phyloP scores from a whole-genome alignment of 2,797 vertebrate genomes.

The Diglossa cyanea region DNA sequence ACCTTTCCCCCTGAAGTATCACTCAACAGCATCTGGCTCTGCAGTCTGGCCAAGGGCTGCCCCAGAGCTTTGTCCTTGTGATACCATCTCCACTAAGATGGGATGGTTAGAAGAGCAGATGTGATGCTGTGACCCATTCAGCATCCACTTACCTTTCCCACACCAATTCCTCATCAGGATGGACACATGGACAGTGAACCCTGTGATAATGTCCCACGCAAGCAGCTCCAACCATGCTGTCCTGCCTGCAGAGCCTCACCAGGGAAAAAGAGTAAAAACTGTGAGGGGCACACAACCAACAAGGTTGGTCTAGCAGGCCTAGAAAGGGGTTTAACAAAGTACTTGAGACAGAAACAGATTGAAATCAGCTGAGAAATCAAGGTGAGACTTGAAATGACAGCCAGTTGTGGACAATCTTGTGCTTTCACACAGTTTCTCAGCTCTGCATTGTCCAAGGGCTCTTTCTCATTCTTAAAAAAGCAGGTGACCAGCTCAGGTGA shows the following conservation, averaged over 20 bases:
- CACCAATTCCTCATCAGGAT: rapidly evolving
- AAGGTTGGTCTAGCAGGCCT: neutral
- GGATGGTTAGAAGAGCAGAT: neutral
- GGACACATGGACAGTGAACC: neutral
- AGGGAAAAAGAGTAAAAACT: neutral
- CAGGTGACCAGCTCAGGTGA: neutral
- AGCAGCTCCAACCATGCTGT: neutral
- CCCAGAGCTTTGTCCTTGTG: neutral
- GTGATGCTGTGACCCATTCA: neutral
- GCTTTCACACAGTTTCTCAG: neutral
- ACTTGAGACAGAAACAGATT: neutral
- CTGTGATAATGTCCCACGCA: neutral
- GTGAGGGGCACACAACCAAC: neutral
- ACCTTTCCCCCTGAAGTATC: neutral
- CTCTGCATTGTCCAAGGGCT: neutral
- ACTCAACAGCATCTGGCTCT: neutral
- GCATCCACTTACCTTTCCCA: neutral
- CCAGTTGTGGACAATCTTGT: neutral
- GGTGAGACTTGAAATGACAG: neutral
- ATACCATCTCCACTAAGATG: rapidly evolving
- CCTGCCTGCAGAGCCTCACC: neutral
- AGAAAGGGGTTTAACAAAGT: neutral
- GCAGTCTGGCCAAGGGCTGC: neutral
- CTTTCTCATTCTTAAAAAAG: neutral
- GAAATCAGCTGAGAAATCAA: neutral